Evolutionary conservation across 2,888 invertebrate genomes (phyloP).

Genomic region (Sesia bembeciformis): DNA sequence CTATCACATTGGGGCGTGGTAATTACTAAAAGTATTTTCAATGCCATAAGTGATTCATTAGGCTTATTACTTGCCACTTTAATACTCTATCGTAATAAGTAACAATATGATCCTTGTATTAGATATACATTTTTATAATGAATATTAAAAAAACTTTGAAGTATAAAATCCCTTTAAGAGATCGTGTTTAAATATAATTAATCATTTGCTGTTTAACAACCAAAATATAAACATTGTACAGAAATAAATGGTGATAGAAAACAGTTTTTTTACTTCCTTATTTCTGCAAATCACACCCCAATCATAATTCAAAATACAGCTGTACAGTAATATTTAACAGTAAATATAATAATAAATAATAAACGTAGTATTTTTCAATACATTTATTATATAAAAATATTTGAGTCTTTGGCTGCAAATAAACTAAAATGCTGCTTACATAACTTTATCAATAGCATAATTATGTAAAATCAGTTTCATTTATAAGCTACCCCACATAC

Average conservation of each 20-base stretch:
- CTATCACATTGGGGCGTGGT: no score
- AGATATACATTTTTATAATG: neutral
- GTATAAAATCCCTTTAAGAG: neutral
- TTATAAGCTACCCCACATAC: no score
- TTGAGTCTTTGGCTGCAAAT: conserved; percentile 8
- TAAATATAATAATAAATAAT: neutral
- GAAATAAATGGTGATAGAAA: conserved; percentile 20
- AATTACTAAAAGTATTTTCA: neutral
- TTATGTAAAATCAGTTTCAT: neutral
- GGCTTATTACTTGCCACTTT: neutral
- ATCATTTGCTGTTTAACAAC: conserved; percentile 5
- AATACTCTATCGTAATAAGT: neutral
- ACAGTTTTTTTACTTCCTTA: neutral
- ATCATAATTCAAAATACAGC: no score
- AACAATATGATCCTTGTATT: neutral
- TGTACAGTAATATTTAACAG: no score
- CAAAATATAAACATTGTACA: conserved; percentile 18
- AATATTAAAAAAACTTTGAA: no score
- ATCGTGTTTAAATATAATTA: neutral
- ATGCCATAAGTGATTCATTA: neutral
- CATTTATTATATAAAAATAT: conserved; percentile 19
- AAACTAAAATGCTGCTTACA: neutral
- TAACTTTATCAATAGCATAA: neutral
- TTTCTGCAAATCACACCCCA: no score
- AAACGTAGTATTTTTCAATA: neutral